Conservation (phyloP, 2,797 vertebrate species). For the Hipposideros larvatus region DNA sequence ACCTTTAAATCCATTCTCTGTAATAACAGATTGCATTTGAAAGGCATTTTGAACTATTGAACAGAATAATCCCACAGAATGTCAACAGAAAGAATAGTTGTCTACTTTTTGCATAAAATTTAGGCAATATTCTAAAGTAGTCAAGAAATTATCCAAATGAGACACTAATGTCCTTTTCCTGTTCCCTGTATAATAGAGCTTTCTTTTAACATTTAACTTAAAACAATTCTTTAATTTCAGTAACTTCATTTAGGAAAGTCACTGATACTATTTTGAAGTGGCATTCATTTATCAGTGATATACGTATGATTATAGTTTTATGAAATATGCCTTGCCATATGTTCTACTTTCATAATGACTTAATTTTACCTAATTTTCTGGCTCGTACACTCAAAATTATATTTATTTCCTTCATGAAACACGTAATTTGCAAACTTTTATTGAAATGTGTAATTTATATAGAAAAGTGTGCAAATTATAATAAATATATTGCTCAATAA, state of each 20-base stretch:
- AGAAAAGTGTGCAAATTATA: neutral
- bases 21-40: slow-evolving; percentile 10
- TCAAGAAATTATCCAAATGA: slow-evolving; percentile 36
- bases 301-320: slow-evolving; percentile 33
- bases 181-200: neutral
- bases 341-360: neutral
- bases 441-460: neutral
- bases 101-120: slow-evolving; percentile 5
- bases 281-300: slow-evolving; percentile 47
- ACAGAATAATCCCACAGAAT: neutral
- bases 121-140: neutral
- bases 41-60: slow-evolving; percentile 37
- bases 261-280: slow-evolving; percentile 46
- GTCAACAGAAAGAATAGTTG: neutral
- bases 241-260: slow-evolving; percentile 45
- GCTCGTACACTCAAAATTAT: slow-evolving; percentile 30
- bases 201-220: slow-evolving; percentile 44
- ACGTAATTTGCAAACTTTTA: slow-evolving; percentile 1
- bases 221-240: slow-evolving; percentile 42
- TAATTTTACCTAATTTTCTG: slow-evolving; percentile 39
- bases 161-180: neutral
- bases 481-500: neutral
- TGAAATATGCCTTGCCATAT: slow-evolving; percentile 49
- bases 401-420: slow-evolving; percentile 35
- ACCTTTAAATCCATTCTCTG: neutral